Percentiles rank a stretch among this genome's conserved stretches.
phyloP scores from a whole-genome alignment of 2,113 vertebrate species.

The Peromyscus leucopus region DNA sequence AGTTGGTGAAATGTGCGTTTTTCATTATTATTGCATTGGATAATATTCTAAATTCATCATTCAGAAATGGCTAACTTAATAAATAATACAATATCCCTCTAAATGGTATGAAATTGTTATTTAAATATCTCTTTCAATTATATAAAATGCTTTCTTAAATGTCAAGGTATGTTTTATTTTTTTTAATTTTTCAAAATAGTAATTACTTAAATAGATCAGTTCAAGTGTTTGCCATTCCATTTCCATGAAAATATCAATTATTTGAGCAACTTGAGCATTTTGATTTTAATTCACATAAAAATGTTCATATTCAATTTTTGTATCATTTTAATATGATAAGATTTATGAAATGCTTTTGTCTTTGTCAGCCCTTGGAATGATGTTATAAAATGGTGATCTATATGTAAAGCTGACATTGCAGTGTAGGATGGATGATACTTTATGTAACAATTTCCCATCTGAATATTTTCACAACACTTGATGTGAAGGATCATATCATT shows the following conservation, averaged over 20 bases:
- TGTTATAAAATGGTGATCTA: slow-evolving; percentile 38
- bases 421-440: neutral
- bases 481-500: neutral
- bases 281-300: neutral
- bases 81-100: neutral
- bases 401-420: neutral
- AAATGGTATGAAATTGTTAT: neutral
- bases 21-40: neutral
- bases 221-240: neutral
- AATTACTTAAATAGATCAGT: neutral
- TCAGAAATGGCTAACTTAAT: slow-evolving; percentile 34
- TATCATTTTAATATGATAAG: neutral
- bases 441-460: slow-evolving; percentile 4
- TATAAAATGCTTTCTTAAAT: slow-evolving; percentile 32
- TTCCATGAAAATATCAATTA: neutral
- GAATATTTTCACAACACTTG: neutral
- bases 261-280: neutral
- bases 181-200: neutral
- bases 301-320: neutral
- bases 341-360: neutral
- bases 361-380: neutral
- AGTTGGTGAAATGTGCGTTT: neutral
- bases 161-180: neutral
- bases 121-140: neutral
- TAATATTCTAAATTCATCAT: slow-evolving; percentile 16